Evolutionary conservation across 2,113 vertebrate genomes (phyloP), one percentile per base, ranked within the genome.

Genomic region (Pomatorhinus ruficollis): DNA sequence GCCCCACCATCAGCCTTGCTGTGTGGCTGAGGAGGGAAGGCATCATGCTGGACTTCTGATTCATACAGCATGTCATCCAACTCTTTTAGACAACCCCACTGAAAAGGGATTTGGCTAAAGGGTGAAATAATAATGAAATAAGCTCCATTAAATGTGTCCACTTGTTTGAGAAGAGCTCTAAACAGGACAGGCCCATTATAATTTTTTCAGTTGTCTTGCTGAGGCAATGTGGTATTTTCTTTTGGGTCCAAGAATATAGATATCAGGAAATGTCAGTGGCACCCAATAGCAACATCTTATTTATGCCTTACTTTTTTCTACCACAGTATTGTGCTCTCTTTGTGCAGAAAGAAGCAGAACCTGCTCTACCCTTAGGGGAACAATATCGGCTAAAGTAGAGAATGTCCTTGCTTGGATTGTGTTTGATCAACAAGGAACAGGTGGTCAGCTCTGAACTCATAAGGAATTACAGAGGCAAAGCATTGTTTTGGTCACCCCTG

Each of bases 381-480:
- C 96, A 95, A 89, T 95, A 93, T 72, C 71, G 57, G 10, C 98
- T 98, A 4, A 97, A 96, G 74, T 98, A 98, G 50, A 99, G 97
- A 44, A 98, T 9, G 22, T 64, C 98, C 20, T 50, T 74, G 37
- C 94, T 93, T 12, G 68, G 95, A 49, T 47, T 54, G 20, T 56
- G 11, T 63, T 63, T 54, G 49, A 30, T n/a, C 49, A 54, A 47
- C n/a, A 98, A 98, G 74, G 97, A 99, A 98, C 5, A 97, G 98
- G 40, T 98, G 98, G 80, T 98, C 88, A 17, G 97, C 98, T 11
- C 28, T 57, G 78, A 99, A 98, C 2, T 5, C 9, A 2, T 18
- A 22, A 59, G 8, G 2, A 70, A 28, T 2, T 2, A 3, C 0
- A 0, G 19, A 5, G 0, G 7, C 49, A 83, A 35, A 35, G 7